Conservation (phyloP, 2,888 invertebrate genomes). For the Xestia ashworthii region DNA sequence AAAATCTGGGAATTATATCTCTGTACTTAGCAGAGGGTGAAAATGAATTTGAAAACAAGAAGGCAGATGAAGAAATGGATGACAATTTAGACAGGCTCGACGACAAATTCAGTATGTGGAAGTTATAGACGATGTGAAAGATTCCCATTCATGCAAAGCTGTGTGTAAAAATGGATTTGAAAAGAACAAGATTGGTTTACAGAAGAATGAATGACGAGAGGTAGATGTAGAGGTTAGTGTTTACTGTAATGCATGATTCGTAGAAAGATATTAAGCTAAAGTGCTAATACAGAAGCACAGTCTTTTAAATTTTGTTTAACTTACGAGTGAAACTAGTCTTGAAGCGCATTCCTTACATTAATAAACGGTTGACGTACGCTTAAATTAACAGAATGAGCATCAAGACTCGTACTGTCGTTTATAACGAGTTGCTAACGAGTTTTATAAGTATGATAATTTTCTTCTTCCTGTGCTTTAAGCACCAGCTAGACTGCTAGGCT, state of each 20-base stretch:
- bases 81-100: rapidly evolving
- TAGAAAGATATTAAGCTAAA: background rate
- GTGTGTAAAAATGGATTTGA: background rate
- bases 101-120: background rate
- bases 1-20: background rate
- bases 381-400: constrained; percentile 11
- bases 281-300: background rate
- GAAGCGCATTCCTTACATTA: background rate
- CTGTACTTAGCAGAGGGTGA: background rate
- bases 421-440: constrained; percentile 37
- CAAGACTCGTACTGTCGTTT: constrained; percentile 3
- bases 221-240: background rate
- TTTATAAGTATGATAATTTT: constrained; percentile 35
- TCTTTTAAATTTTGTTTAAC: background rate
- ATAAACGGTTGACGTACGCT: background rate
- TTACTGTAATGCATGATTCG: background rate
- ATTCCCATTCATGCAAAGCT: background rate
- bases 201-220: background rate
- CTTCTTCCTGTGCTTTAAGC: constrained; percentile 20
- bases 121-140: background rate
- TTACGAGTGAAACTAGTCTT: background rate
- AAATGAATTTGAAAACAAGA: background rate
- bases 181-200: background rate
- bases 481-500: constrained; percentile 16
- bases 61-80: too few relatives aligned